phyloP scores from a whole-genome alignment of 2,113 vertebrate genomes.

The Puma concolor region DNA sequence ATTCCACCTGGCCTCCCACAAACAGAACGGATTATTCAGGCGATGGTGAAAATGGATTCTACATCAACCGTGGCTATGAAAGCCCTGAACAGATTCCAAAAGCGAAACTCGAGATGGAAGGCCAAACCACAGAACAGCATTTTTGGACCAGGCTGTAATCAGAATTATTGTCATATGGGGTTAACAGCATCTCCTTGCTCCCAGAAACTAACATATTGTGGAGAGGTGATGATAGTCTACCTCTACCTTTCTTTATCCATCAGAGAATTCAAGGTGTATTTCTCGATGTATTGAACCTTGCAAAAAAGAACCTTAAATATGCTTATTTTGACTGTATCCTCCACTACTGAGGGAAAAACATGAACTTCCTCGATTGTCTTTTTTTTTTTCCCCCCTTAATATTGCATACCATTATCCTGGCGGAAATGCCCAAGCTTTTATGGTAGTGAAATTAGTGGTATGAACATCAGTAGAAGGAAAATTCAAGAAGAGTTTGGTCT shows the following conservation, averaged over 20 bases:
- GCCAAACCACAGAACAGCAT: slow-evolving; percentile 54
- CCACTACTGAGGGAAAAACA: neutral
- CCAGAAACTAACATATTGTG: neutral
- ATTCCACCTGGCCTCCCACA: slow-evolving; percentile 74
- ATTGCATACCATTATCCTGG: neutral
- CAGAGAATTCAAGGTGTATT: neutral
- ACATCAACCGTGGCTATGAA: slow-evolving; percentile 74
- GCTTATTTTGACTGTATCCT: neutral
- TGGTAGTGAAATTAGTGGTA: neutral
- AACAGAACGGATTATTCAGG: slow-evolving; percentile 71
- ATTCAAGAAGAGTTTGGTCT: neutral
- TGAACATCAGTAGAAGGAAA: neutral
- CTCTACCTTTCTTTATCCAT: neutral
- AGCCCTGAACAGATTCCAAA: neutral
- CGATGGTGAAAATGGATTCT: slow-evolving; percentile 49
- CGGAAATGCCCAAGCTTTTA: neutral
- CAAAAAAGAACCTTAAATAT: neutral
- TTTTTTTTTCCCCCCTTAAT: neutral
- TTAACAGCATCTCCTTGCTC: neutral
- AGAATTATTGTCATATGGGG: neutral
- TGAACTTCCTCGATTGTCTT: neutral
- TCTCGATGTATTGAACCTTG: neutral
- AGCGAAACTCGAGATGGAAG: neutral
- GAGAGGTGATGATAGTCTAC: neutral
- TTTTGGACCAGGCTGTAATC: slow-evolving; percentile 72